Conservation (phyloP, 2,113 vertebrate genomes). For the Coptodon bakossiorum region DNA sequence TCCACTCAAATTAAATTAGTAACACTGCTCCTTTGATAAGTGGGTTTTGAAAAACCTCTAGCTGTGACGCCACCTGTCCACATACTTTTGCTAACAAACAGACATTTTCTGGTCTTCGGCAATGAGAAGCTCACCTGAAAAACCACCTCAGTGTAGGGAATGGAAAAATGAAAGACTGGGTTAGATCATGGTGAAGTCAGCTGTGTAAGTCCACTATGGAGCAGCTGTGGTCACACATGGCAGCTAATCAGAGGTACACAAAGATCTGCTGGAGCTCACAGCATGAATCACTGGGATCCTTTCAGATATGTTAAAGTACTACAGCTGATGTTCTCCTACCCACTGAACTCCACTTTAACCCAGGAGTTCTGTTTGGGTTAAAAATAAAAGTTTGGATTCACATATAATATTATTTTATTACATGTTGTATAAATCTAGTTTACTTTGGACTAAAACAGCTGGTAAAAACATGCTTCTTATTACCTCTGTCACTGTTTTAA, state of each 20-base stretch:
- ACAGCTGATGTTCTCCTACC: neutral
- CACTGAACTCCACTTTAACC: neutral
- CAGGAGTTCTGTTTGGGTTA: neutral
- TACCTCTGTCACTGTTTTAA: neutral
- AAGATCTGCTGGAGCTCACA: neutral
- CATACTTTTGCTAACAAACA: neutral
- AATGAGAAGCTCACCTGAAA: neutral
- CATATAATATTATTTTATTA: neutral
- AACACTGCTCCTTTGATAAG: neutral
- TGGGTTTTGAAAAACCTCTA: neutral
- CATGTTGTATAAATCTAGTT: neutral
- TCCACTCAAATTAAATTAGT: neutral
- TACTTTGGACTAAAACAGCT: neutral
- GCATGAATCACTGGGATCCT: neutral
- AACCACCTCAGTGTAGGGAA: fast-evolving
- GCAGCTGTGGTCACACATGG: neutral
- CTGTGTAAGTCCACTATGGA: neutral
- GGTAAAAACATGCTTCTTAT: neutral
- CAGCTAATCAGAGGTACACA: neutral
- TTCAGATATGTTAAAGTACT: neutral
- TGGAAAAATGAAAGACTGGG: neutral
- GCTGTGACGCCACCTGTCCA: too few species aligned
- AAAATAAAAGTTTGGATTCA: neutral
- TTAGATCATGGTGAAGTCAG: neutral
- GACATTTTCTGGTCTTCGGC: neutral